Evolutionary conservation across 2,888 invertebrate genomes (phyloP).

Genomic region (Cerceris ruficornis): DNA sequence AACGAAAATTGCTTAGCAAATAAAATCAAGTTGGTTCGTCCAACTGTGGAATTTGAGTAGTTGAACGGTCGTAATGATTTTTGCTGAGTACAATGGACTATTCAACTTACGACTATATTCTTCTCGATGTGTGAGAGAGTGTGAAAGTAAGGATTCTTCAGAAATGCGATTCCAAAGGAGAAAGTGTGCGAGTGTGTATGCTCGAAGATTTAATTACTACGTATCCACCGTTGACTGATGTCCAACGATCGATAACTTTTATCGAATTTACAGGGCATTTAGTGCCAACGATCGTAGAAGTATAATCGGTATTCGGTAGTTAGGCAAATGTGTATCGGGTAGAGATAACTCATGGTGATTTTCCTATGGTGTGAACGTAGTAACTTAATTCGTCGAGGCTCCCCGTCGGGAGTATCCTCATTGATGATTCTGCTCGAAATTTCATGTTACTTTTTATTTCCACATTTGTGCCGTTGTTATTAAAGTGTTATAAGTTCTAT

Average conservation of each 20-base stretch:
- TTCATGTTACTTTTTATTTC: no score
- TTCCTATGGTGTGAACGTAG: constrained; percentile 18
- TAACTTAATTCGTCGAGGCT: background rate
- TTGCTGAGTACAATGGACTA: no score
- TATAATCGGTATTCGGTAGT: constrained; percentile 25
- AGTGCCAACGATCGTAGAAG: constrained; percentile 38
- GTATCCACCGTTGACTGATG: constrained; percentile 20
- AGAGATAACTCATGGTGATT: background rate
- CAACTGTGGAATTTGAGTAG: no score
- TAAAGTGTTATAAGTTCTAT: no score
- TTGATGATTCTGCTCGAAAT: background rate
- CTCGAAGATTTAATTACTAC: constrained; percentile 27
- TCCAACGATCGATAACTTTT: constrained; percentile 21
- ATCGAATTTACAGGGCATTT: constrained; percentile 43
- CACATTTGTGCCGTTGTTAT: no score
- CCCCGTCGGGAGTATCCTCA: background rate
- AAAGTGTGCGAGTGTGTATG: constrained; percentile 18
- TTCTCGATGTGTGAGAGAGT: background rate
- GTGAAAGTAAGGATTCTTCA: background rate
- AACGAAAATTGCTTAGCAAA: no score
- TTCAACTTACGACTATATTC: background rate
- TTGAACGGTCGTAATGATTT: no score
- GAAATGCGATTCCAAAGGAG: background rate
- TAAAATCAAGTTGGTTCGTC: no score
- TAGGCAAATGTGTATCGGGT: background rate